Conservation (phyloP, 2,797 vertebrate genomes). For the Aplochiton taeniatus region DNA sequence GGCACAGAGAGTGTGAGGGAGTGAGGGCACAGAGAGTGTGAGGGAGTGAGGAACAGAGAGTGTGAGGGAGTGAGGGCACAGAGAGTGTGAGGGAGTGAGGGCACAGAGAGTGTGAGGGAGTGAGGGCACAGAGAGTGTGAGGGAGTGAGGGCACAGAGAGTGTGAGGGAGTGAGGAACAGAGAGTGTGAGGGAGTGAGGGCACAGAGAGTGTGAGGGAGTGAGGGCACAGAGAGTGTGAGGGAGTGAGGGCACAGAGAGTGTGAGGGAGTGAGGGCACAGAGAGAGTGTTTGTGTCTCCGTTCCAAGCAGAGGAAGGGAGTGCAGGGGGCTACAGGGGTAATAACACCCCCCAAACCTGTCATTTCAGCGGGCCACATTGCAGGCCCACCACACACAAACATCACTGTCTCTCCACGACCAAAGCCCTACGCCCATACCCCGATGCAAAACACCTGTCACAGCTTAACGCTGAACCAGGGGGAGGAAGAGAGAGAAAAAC, state of each 20-base stretch:
- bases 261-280: too few relatives aligned
- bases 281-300: slow-evolving; percentile 16
- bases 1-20: not conserved
- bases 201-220: too few relatives aligned
- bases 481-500: too few relatives aligned
- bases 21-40: not conserved
- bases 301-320: slow-evolving; percentile 6
- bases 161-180: too few relatives aligned
- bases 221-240: too few relatives aligned
- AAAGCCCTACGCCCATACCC: not conserved
- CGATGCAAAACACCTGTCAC: not conserved
- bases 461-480: not conserved
- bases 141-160: too few relatives aligned
- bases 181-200: too few relatives aligned
- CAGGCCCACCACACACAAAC: slow-evolving; percentile 59
- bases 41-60: too few relatives aligned
- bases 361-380: slow-evolving; percentile 45
- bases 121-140: too few relatives aligned
- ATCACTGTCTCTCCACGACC: slow-evolving; percentile 34
- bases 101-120: too few relatives aligned
- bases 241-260: too few relatives aligned
- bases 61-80: not conserved
- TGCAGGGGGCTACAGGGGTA: slow-evolving; percentile 27
- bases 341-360: slow-evolving; percentile 61
- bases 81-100: not conserved